Evolutionary conservation across 2,113 vertebrate species (phyloP).

Genomic region (Dissostichus mawsoni): DNA sequence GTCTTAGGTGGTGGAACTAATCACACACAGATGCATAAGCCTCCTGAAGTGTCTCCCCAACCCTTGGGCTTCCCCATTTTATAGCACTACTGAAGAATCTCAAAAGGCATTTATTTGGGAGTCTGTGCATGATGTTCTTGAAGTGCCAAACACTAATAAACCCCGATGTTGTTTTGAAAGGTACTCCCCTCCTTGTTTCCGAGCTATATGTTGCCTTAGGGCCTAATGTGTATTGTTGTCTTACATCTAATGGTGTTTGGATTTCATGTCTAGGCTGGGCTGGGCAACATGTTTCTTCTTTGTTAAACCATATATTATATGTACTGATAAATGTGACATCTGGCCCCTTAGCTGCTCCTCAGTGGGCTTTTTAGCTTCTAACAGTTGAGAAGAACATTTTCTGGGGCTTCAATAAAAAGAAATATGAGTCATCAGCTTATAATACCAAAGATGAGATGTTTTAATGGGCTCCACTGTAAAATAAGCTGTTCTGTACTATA

Average conservation of each 20-base stretch:
- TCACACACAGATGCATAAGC: constrained; percentile 70
- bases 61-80: constrained; percentile 49
- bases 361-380: constrained; percentile 31
- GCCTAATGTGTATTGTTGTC: constrained; percentile 65
- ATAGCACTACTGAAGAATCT: constrained; percentile 48
- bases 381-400: constrained; percentile 31
- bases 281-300: constrained; percentile 43
- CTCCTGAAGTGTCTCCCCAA: constrained; percentile 45
- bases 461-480: constrained; percentile 44
- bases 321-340: constrained; percentile 33
- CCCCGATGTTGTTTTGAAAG: constrained; percentile 55
- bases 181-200: constrained; percentile 58
- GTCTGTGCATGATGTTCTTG: constrained; percentile 52
- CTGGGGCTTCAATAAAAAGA: constrained; percentile 27
- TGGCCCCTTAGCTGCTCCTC: constrained; percentile 33
- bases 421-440: constrained; percentile 33
- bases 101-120: constrained; percentile 60
- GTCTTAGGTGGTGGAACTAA: constrained; percentile 77
- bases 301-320: constrained; percentile 30
- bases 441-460: constrained; percentile 41
- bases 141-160: constrained; percentile 62
- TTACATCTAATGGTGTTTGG: constrained; percentile 69
- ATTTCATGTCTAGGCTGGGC: constrained; percentile 53
- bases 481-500: constrained; percentile 34
- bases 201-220: constrained; percentile 60